Percentiles rank a stretch among this genome's conserved stretches.
Conservation (phyloP, 2,113 vertebrate genomes). For the Rattus norvegicus region DNA sequence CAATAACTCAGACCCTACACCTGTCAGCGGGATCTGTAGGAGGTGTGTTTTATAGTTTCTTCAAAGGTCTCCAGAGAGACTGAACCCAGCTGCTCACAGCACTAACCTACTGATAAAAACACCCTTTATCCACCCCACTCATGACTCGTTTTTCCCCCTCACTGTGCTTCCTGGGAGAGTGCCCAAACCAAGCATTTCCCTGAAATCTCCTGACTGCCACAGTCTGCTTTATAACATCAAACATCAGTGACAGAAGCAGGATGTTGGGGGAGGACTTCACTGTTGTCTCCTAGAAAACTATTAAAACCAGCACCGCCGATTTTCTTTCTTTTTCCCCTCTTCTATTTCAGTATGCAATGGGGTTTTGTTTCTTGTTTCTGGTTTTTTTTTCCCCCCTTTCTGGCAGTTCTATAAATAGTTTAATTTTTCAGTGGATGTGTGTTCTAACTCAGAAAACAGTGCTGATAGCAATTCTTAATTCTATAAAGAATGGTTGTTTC, state of each 20-base stretch:
- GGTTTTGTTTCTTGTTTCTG: not conserved
- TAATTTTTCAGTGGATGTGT: constrained; percentile 64
- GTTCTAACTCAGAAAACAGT: constrained; percentile 54
- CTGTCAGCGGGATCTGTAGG: not conserved
- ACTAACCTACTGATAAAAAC: not conserved
- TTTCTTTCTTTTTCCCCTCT: not conserved
- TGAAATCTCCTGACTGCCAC: not conserved
- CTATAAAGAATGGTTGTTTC: constrained; percentile 31
- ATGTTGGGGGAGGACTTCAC: not conserved
- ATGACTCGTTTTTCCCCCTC: not conserved
- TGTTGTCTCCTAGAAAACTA: constrained; percentile 9
- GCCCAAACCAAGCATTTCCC: not conserved
- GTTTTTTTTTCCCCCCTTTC: not conserved
- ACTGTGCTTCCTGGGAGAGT: not conserved
- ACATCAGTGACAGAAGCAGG: not conserved
- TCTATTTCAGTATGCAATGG: constrained; percentile 33
- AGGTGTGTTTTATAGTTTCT: not conserved
- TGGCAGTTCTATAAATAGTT: constrained; percentile 64
- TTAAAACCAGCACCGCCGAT: not conserved
- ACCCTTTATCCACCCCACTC: not conserved
- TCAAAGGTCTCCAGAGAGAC: not conserved
- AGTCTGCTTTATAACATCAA: not conserved
- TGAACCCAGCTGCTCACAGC: not conserved
- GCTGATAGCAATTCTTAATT: constrained; percentile 8
- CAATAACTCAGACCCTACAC: not conserved